Evolutionary conservation across 37 sponge, comb jelly and placozoan genomes (phyloP), one percentile per base, ranked within the genome.

Genomic region (Ianthella basta): DNA sequence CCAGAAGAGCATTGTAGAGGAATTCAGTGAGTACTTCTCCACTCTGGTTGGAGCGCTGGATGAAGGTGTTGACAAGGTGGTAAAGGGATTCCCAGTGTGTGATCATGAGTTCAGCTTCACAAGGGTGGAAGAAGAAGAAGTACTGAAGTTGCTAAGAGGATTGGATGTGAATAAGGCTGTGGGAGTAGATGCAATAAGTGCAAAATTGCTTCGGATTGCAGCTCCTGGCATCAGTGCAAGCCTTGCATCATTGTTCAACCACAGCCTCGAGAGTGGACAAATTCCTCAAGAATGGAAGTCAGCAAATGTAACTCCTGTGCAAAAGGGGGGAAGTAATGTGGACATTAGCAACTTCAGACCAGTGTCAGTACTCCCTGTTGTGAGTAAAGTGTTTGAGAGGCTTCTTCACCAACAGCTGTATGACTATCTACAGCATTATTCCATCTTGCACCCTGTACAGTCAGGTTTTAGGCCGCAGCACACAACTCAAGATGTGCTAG

Each of bases 401-500:
- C 40, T 86, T 1, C 72, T 86, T 55, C 80, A 86, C 44, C 30
- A 66, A 1, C 81, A 80, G 59, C 36, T 86, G 25, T 80, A 80
- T 44, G 16, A 8, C 13, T 79, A 86, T 59, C 41, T 86, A 23
- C 37, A 50, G 14, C 59, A 30, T 3, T 6, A 86, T 59, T 24
- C 35, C 27, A 41, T 86, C 24, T 72, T 86, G 3, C 56, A 86
- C 32, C 37, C 70, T 15, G 66, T 53, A 15, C 87, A 86, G 40
- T 80, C 25, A 39, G 87, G 87, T 14, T 86, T 86, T 53, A 60
- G 87, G 54, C 81, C 80, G 25, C 34, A 39, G 18, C 66, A 86
- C 40, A 36, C 72, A 1, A 86, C 87, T 63, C 87, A 86, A 59
- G 87, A 86, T 80, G 56, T 86, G 5, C 33, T 86, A 2, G 36